Conservation (phyloP, 35 echinoderm and acorn worm genomes). For the Eucidaris tribuloides region DNA sequence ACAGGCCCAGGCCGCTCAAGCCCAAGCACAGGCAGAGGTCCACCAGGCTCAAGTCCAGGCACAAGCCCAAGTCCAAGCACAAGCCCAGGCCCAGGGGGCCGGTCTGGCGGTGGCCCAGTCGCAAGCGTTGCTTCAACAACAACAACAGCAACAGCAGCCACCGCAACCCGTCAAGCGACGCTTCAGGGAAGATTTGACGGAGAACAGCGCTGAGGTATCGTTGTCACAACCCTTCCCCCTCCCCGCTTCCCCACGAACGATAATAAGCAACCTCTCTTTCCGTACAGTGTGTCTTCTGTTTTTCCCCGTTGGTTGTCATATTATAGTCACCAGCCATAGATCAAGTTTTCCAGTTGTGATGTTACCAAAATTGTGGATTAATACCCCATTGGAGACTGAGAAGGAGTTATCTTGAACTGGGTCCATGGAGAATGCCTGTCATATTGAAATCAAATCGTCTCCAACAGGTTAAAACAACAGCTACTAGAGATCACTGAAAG, state of each 20-base stretch:
- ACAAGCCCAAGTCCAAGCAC: background rate
- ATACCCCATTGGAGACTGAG: too few relatives aligned
- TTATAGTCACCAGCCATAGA: too few relatives aligned
- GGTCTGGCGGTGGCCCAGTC: background rate
- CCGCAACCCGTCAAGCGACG: background rate
- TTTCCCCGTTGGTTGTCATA: too few relatives aligned
- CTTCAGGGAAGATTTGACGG: background rate
- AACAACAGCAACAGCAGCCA: background rate
- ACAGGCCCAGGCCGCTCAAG: slow-evolving; percentile 14
- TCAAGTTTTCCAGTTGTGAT: too few relatives aligned
- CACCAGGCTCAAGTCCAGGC: slow-evolving; percentile 10
- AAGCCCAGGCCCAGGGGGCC: background rate
- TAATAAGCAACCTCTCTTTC: too few relatives aligned
- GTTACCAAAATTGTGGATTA: too few relatives aligned
- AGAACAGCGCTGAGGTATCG: background rate
- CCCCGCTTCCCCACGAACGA: background rate
- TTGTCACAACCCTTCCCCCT: background rate
- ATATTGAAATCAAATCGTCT: too few relatives aligned
- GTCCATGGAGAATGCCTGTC: too few relatives aligned
- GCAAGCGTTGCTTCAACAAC: background rate
- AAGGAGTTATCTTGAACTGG: too few relatives aligned
- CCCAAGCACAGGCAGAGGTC: slow-evolving; percentile 1
- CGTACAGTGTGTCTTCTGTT: too few relatives aligned
- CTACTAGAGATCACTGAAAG: too few relatives aligned
- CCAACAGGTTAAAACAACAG: too few relatives aligned